phyloP scores from a whole-genome alignment of 2,797 vertebrate genomes.

The Zenarchopterus dispar region DNA sequence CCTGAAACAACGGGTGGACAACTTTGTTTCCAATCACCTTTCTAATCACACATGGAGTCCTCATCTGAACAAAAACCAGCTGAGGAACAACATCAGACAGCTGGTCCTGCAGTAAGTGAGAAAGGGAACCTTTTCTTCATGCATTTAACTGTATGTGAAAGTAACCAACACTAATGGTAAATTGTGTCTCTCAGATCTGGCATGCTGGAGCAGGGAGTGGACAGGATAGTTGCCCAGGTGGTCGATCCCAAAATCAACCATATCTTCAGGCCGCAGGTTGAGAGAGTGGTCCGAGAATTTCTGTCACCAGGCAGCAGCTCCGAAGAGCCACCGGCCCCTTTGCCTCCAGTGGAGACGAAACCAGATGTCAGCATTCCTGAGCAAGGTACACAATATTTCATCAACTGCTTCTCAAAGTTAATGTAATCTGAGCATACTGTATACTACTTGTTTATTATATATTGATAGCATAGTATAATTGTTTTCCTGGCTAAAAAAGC shows the following conservation, averaged over 20 bases:
- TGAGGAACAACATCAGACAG: slow-evolving; percentile 97
- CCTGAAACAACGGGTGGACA: slow-evolving; percentile 95
- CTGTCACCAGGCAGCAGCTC: slow-evolving; percentile 89
- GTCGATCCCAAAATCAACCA: slow-evolving; percentile 99
- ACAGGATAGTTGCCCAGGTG: slow-evolving; percentile 97
- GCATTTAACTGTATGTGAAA: background rate
- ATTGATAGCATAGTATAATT: too few species aligned
- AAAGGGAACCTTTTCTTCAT: background rate
- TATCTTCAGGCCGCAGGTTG: slow-evolving; percentile 96
- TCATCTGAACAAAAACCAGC: slow-evolving; percentile 98
- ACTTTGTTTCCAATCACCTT: slow-evolving; percentile 97
- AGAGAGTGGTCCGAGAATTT: slow-evolving; percentile 94
- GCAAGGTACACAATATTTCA: slow-evolving; percentile 78
- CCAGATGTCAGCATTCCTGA: slow-evolving; percentile 76
- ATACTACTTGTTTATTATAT: too few species aligned
- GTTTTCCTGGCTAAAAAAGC: background rate
- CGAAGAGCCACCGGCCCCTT: slow-evolving; percentile 76
- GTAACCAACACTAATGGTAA: background rate
- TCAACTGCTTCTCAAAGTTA: background rate
- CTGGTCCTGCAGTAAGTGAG: slow-evolving; percentile 95
- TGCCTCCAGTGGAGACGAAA: slow-evolving; percentile 77
- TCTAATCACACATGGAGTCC: slow-evolving; percentile 99
- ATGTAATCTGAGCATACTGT: too few species aligned
- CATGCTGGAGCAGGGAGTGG: slow-evolving; percentile 98
- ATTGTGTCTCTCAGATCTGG: slow-evolving; percentile 86